Evolutionary conservation across 2,113 vertebrate genomes (phyloP).

Genomic region (Semnornis frantzii): DNA sequence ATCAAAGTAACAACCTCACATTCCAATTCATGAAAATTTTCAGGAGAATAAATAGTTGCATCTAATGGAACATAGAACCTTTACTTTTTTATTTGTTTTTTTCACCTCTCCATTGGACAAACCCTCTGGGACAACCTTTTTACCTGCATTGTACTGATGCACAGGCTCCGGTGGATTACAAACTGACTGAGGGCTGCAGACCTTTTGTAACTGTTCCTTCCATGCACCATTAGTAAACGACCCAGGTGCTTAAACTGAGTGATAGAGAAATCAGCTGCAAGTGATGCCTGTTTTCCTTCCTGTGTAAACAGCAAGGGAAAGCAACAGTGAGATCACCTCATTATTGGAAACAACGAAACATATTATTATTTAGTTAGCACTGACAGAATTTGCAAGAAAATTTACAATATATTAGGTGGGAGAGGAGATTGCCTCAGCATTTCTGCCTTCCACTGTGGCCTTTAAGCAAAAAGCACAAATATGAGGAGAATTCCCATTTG

Average conservation of each 20-base stretch:
- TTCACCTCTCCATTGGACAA: background rate
- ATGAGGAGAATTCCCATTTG: slow-evolving; percentile 38
- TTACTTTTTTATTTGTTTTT: background rate
- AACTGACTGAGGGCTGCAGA: slow-evolving; percentile 97
- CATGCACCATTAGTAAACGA: slow-evolving; percentile 94
- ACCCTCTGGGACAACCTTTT: background rate
- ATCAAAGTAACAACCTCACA: background rate
- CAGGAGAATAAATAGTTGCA: background rate
- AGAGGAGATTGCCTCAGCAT: slow-evolving; percentile 26
- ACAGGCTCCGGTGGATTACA: slow-evolving; percentile 97
- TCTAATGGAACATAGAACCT: background rate
- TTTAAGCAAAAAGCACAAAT: background rate
- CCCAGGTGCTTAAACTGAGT: slow-evolving; percentile 97
- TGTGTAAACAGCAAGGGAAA: slow-evolving; percentile 52
- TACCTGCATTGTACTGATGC: slow-evolving; percentile 99
- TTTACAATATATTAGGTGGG: background rate
- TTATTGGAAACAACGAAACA: background rate
- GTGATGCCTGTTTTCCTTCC: slow-evolving; percentile 96
- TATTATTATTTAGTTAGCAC: background rate
- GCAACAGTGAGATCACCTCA: background rate
- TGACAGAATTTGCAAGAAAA: background rate
- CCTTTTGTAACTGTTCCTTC: slow-evolving; percentile 98
- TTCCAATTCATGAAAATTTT: background rate
- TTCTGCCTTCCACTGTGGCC: background rate
- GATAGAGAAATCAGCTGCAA: slow-evolving; percentile 96